A percentile compares a stretch with the other conserved stretches of the same genome.
Conservation (phyloP, 2,797 vertebrate species). For the Falco cherrug region DNA sequence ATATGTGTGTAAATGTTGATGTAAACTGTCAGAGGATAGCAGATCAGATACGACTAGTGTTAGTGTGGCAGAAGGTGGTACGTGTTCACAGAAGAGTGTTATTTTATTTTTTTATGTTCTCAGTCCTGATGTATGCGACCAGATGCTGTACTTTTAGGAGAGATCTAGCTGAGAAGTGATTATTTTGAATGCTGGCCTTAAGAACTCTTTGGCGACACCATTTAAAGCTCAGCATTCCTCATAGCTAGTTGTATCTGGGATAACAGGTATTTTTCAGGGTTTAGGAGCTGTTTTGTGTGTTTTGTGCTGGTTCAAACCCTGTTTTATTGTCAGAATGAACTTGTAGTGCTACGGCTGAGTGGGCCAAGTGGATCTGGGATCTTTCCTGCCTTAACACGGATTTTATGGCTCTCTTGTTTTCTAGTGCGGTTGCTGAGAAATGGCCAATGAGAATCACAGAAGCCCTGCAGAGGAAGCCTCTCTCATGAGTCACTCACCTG, state of each 20-base stretch:
- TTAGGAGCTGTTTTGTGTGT: neutral
- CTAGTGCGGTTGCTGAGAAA: constrained; percentile 82
- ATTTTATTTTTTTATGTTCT: neutral
- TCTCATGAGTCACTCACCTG: constrained; percentile 86
- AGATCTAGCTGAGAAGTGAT: neutral
- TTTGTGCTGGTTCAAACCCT: neutral
- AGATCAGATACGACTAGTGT: neutral
- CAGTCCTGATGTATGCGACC: neutral
- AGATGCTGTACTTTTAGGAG: neutral
- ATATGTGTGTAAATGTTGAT: neutral
- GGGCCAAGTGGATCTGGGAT: neutral
- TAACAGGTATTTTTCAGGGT: neutral
- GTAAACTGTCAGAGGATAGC: neutral
- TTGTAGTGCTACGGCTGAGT: neutral
- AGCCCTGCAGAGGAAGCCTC: constrained; percentile 86
- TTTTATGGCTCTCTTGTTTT: constrained; percentile 23
- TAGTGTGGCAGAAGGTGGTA: neutral
- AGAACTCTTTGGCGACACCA: neutral
- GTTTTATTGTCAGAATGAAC: neutral
- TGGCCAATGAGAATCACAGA: constrained; percentile 95
- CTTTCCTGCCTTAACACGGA: neutral
- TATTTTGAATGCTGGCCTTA: neutral
- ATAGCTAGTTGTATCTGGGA: neutral
- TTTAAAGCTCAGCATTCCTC: neutral
- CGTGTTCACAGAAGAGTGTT: neutral